phyloP scores from a whole-genome alignment of 2,113 vertebrate genomes.

The Alouatta palliata region DNA sequence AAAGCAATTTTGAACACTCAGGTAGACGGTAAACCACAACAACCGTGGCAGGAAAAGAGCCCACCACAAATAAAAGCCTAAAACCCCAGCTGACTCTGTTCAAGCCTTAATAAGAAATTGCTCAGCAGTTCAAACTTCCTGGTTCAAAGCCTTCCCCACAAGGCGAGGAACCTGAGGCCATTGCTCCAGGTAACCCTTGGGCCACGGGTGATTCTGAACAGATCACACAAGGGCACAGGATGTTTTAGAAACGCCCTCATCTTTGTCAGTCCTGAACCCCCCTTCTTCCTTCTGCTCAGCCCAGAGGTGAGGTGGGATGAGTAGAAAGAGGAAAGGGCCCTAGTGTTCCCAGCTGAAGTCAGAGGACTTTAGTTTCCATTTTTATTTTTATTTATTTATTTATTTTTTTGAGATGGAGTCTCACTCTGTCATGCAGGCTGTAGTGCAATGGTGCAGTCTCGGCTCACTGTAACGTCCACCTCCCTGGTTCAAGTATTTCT shows the following conservation, averaged over 20 bases:
- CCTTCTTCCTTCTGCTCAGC: not conserved
- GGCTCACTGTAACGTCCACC: not conserved
- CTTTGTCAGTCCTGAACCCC: not conserved
- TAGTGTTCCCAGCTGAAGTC: not conserved
- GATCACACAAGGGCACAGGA: not conserved
- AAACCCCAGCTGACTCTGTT: constrained; percentile 76
- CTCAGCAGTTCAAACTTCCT: constrained; percentile 77
- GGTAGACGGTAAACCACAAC: constrained; percentile 82
- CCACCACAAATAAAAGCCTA: constrained; percentile 80
- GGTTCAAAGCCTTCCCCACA: constrained; percentile 74
- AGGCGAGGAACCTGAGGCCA: not conserved
- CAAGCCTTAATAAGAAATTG: constrained; percentile 76
- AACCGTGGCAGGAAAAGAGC: constrained; percentile 83
- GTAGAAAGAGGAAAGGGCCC: rapidly evolving
- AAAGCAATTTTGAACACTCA: constrained; percentile 75
- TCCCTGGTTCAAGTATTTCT: not conserved
- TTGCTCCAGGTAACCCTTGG: not conserved
- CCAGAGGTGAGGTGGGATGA: not conserved
- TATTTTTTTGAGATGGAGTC: not conserved
- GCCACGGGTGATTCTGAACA: not conserved
- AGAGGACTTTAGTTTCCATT: not conserved
- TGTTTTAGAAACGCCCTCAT: not conserved
- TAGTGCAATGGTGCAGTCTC: not conserved
- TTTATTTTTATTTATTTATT: not conserved
- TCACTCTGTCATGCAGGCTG: not conserved